phyloP scores from a whole-genome alignment of 2,797 vertebrate species.

The Cryptoprocta ferox region DNA sequence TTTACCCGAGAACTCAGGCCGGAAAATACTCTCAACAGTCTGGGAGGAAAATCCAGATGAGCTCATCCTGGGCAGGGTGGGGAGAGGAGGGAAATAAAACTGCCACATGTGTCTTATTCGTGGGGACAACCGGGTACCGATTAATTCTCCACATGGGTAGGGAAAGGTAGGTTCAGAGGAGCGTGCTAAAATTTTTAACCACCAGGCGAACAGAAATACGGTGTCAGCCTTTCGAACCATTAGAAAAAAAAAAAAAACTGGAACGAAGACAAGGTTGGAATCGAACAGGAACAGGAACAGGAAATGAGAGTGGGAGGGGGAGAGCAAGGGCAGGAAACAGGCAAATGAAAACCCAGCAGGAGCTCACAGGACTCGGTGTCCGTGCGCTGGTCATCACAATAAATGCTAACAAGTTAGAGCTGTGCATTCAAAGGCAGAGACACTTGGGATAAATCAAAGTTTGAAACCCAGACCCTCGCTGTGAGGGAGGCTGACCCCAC shows the following conservation, averaged over 20 bases:
- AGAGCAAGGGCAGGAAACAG: neutral
- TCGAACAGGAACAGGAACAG: neutral
- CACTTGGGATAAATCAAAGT: neutral
- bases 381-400: accelerated
- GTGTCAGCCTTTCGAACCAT: neutral
- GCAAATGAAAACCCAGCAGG: too few species aligned
- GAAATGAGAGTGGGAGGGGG: neutral
- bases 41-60: neutral
- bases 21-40: neutral
- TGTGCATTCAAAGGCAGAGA: neutral
- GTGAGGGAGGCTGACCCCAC: neutral
- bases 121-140: neutral
- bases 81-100: too few species aligned
- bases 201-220: neutral
- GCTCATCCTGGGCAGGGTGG: neutral
- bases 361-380: neutral
- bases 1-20: neutral
- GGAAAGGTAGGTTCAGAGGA: neutral
- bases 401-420: neutral
- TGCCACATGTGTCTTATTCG: accelerated
- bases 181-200: neutral
- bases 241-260: neutral
- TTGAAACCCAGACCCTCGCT: neutral
- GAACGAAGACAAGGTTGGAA: neutral
- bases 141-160: accelerated